Conservation (phyloP, 2,113 vertebrate species). For the Hirundichthys speculiger region DNA sequence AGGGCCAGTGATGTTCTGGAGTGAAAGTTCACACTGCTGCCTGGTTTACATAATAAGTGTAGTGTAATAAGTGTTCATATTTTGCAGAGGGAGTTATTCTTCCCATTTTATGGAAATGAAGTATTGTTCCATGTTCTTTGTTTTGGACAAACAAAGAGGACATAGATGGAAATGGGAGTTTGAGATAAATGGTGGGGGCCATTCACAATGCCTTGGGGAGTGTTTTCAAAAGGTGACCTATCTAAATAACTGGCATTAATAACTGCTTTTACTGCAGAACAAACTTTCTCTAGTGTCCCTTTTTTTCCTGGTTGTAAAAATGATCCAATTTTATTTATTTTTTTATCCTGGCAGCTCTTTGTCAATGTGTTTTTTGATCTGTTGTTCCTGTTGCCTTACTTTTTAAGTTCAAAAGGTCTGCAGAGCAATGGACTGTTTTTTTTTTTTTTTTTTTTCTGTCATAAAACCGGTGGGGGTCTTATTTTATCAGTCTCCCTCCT, state of each 20-base stretch:
- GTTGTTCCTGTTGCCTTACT: constrained; percentile 19
- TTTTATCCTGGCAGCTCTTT: constrained; percentile 18
- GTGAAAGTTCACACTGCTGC: constrained; percentile 35
- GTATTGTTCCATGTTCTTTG: constrained; percentile 65
- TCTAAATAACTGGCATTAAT: constrained; percentile 46
- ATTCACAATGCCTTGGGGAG: constrained; percentile 38
- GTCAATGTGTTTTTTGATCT: constrained; percentile 37
- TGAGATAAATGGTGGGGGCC: constrained; percentile 48
- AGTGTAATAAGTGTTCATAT: constrained; percentile 41
- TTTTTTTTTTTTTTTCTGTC: constrained; percentile 34
- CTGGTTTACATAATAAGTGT: constrained; percentile 28
- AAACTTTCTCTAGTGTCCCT: constrained; percentile 12
- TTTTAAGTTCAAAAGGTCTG: constrained; percentile 52
- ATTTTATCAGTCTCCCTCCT: constrained; percentile 67
- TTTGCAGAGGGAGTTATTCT: constrained; percentile 30
- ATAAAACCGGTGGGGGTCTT: constrained; percentile 43
- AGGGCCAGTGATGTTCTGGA: constrained; percentile 34
- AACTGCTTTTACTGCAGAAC: constrained; percentile 44
- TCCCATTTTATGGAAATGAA: constrained; percentile 58
- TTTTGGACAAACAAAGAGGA: constrained; percentile 58
- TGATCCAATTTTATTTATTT: constrained; percentile 18
- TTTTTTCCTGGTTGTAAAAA: constrained; percentile 15
- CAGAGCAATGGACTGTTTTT: constrained; percentile 37
- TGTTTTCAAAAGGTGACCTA: constrained; percentile 43
- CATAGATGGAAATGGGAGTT: constrained; percentile 59